Percentiles rank a stretch among this genome's conserved stretches.
Conservation (phyloP, 92 coral and sea anemone species). For the Palythoa grandiflora region DNA sequence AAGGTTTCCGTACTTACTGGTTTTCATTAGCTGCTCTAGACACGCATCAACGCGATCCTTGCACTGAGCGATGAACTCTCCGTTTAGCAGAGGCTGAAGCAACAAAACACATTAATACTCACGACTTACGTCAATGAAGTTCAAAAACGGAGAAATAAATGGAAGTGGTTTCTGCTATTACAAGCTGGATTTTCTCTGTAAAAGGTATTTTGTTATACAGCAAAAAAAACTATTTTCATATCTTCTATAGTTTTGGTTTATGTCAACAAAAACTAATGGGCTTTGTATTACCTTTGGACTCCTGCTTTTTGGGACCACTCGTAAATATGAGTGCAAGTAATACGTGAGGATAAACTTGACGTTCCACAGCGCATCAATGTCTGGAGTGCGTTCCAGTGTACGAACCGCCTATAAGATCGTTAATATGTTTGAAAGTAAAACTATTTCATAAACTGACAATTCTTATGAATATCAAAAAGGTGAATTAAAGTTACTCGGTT, state of each 20-base stretch:
- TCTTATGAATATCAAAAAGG: not conserved
- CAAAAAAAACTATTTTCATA: too few relatives aligned
- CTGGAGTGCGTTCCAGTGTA: slow-evolving; percentile 62
- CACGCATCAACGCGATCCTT: slow-evolving; percentile 80
- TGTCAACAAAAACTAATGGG: too few relatives aligned
- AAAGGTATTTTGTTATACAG: not conserved
- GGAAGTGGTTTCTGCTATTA: not conserved
- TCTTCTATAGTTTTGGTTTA: too few relatives aligned
- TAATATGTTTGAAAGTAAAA: not conserved
- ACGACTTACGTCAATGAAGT: not conserved
- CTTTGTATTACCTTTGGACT: slow-evolving; percentile 29
- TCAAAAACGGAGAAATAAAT: not conserved
- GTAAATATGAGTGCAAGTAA: slow-evolving; percentile 71
- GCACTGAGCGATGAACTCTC: slow-evolving; percentile 81
- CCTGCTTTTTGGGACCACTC: slow-evolving; percentile 36
- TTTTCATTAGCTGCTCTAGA: slow-evolving; percentile 66
- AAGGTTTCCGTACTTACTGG: slow-evolving; percentile 57
- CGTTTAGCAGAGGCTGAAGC: slow-evolving; percentile 81
- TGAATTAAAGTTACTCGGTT: slow-evolving; percentile 65
- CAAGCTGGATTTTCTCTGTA: too few relatives aligned
- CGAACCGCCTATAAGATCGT: slow-evolving; percentile 66
- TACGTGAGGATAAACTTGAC: slow-evolving; percentile 75
- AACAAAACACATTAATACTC: not conserved
- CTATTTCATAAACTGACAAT: not conserved
- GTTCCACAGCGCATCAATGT: slow-evolving; percentile 78